Percentiles rank a stretch among this genome's conserved stretches.
These are phyloP conservation scores for Littorina saxatilis DNA, from an alignment of 1,140 invertebrate genomes.

Conservation along the genomic window DNA sequence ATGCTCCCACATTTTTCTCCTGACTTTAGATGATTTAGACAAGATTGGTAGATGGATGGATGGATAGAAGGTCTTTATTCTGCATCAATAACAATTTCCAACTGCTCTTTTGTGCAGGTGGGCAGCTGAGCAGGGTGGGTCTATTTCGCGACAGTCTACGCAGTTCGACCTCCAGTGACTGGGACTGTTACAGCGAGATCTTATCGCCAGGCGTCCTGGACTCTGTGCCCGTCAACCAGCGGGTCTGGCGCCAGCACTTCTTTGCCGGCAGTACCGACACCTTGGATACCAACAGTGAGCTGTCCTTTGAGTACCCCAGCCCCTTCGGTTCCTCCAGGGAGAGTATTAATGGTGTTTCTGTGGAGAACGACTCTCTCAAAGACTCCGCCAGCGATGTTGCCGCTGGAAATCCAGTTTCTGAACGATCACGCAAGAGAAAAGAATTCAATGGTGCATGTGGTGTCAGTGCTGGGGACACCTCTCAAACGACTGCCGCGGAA, in stretches of 20 bases:
- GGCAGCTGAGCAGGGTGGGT: constrained; percentile 16
- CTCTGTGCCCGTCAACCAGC: constrained; percentile 5
- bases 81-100: no score
- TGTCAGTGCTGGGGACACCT: no score
- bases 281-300: constrained; percentile 34
- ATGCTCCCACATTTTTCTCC: no score
- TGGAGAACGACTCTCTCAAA: background rate
- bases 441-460: no score
- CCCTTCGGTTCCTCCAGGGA: constrained; percentile 7
- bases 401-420: background rate
- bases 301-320: constrained; percentile 34
- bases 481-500: background rate
- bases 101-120: constrained; percentile 6
- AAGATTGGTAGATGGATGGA: no score
- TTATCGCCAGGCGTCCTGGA: constrained; percentile 33
- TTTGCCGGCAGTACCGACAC: constrained; percentile 34
- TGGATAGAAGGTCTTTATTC: no score
- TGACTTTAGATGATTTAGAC: no score
- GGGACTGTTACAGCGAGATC: constrained; percentile 52
- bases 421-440: no score
- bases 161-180: constrained; percentile 49
- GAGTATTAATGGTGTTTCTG: background rate
- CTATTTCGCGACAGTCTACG: constrained; percentile 34
- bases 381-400: background rate
- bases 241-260: constrained; percentile 23